Conservation (phyloP, 92 coral and sea anemone genomes). For the Paragorgia papillata region DNA sequence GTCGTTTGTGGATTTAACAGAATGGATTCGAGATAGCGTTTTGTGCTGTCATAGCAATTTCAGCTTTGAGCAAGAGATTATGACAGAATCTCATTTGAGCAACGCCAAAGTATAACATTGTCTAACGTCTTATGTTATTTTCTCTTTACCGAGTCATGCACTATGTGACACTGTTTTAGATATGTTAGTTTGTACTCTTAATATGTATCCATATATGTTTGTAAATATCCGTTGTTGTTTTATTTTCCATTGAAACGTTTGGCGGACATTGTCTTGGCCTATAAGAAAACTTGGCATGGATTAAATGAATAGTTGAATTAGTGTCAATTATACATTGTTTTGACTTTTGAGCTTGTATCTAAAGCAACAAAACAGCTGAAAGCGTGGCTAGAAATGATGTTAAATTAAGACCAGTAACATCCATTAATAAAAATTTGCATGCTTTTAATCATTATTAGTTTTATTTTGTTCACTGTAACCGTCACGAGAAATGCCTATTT, state of each 20-base stretch:
- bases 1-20: slow-evolving; percentile 52
- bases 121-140: neutral
- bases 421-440: neutral
- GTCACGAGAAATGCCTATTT: no score
- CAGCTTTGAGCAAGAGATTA: neutral
- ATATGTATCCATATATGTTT: no score
- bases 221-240: no score
- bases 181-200: no score
- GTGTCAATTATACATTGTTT: no score
- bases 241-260: no score
- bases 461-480: neutral
- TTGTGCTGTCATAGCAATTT: neutral
- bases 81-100: neutral
- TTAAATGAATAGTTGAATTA: no score
- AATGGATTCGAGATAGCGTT: slow-evolving; percentile 50
- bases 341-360: no score
- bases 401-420: neutral
- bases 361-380: neutral
- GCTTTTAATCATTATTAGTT: neutral
- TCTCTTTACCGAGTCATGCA: no score
- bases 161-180: no score
- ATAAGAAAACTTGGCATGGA: neutral
- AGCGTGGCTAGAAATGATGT: neutral
- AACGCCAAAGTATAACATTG: neutral
- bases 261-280: neutral